These are phyloP conservation scores for Acyrthosiphon pisum DNA, from an alignment of 1,140 invertebrate genomes.

Conservation along the genomic window DNA sequence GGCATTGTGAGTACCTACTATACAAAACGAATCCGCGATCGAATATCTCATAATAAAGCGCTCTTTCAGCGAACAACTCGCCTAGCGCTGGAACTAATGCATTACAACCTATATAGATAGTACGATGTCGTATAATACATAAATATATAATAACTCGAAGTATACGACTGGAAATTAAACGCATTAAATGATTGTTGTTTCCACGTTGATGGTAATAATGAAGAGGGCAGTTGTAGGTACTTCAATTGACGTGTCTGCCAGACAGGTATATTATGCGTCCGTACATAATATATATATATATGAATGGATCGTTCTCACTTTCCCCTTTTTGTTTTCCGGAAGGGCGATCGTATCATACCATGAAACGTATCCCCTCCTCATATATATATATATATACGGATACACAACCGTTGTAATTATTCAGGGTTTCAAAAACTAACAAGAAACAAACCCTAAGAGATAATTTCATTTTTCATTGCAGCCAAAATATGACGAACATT, in stretches of 20 bases:
- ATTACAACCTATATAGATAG: background rate
- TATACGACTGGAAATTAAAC: background rate
- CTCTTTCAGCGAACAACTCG: background rate
- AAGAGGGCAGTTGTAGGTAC: background rate
- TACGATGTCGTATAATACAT: background rate
- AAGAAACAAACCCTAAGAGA: background rate
- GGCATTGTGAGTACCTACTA: too few relatives aligned
- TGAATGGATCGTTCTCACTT: background rate
- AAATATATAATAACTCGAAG: background rate
- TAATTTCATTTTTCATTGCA: background rate
- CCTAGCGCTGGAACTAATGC: background rate
- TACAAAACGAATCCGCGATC: background rate
- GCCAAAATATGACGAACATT: background rate
- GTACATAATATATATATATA: background rate
- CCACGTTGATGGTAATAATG: background rate
- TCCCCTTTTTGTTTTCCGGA: constrained; percentile 48
- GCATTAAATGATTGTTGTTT: background rate
- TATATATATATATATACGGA: background rate
- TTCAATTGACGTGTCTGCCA: constrained; percentile 33
- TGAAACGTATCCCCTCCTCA: background rate
- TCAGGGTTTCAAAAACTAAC: background rate
- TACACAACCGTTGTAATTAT: background rate
- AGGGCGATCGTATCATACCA: constrained; percentile 40
- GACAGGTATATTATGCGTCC: background rate
- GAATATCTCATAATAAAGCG: background rate